phyloP scores from a whole-genome alignment of 2,113 vertebrate genomes.

The Scolopax mira region DNA sequence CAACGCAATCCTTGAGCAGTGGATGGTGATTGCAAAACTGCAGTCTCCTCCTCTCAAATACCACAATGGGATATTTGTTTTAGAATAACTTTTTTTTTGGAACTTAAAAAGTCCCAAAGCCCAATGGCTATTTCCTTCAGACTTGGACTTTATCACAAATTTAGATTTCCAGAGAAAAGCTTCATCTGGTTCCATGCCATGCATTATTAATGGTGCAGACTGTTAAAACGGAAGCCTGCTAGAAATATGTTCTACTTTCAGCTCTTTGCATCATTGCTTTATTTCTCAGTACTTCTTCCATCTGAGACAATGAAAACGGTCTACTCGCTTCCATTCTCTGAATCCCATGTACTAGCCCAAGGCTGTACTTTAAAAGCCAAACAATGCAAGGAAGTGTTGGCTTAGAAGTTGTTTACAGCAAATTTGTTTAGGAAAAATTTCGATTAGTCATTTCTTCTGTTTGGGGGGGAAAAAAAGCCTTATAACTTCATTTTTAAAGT shows the following conservation, averaged over 20 bases:
- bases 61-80: not conserved
- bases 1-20: accelerated
- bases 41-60: not conserved
- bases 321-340: not conserved
- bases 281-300: not conserved
- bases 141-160: not conserved
- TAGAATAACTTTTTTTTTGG: not conserved
- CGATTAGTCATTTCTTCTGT: not conserved
- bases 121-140: not conserved
- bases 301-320: not conserved
- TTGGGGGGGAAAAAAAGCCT: too few relatives aligned
- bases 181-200: not conserved
- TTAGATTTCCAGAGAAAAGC: not conserved
- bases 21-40: not conserved
- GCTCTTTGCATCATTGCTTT: not conserved
- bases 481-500: not conserved
- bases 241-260: constrained; percentile 2
- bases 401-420: not conserved
- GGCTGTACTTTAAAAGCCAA: constrained; percentile 5
- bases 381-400: not conserved
- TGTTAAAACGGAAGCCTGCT: not conserved
- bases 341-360: not conserved
- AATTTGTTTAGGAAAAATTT: not conserved
- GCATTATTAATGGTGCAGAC: not conserved
- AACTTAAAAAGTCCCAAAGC: not conserved